Evolutionary conservation across 2,797 vertebrate species (phyloP).

Genomic region (Onychomys torridus): DNA sequence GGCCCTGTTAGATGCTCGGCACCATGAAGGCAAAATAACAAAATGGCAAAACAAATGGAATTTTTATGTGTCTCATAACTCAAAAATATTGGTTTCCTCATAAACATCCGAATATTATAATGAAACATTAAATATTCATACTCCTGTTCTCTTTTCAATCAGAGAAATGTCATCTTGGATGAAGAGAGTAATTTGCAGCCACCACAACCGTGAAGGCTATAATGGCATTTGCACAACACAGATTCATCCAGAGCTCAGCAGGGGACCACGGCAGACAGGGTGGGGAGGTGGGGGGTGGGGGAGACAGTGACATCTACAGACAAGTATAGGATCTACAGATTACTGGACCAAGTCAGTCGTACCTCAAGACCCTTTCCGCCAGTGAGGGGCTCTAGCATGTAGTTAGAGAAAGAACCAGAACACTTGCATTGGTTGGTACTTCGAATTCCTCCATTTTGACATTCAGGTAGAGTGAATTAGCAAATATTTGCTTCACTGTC

Average conservation of each 20-base stretch:
- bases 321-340: constrained; percentile 41
- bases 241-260: constrained; percentile 26
- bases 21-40: background rate
- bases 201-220: background rate
- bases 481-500: background rate
- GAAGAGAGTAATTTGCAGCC: constrained; percentile 47
- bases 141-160: constrained; percentile 21
- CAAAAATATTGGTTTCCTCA: constrained; percentile 65
- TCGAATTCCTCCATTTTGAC: constrained; percentile 66
- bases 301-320: background rate
- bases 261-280: background rate
- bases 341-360: constrained; percentile 44
- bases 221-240: background rate
- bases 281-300: no score
- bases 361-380: constrained; percentile 58
- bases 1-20: background rate
- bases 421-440: constrained; percentile 17
- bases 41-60: background rate
- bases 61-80: constrained; percentile 32
- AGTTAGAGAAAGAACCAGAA: constrained; percentile 68
- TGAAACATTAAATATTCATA: constrained; percentile 65
- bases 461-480: background rate
- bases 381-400: constrained; percentile 68
- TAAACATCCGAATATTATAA: constrained; percentile 56
- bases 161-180: constrained; percentile 55